These are phyloP conservation scores for Hiodon tergisus DNA, from an alignment of 2,113 vertebrate genomes.

Conservation along the genomic window DNA sequence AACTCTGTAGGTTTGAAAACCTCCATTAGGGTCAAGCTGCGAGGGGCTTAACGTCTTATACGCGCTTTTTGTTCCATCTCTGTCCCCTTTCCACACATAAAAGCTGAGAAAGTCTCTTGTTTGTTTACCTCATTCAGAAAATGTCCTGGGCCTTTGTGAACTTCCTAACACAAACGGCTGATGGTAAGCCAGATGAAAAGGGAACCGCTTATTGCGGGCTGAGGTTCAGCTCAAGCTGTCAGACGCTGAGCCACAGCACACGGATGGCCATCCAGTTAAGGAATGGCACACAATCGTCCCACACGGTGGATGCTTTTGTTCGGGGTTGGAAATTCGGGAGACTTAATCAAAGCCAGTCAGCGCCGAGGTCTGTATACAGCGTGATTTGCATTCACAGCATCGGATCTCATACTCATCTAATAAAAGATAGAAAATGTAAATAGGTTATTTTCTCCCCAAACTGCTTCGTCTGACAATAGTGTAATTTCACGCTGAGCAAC, in stretches of 20 bases:
- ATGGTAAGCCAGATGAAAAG: background rate
- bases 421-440: constrained; percentile 39
- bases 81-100: constrained; percentile 53
- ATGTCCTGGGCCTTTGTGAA: constrained; percentile 10
- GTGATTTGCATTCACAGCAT: constrained; percentile 37
- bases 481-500: constrained; percentile 50
- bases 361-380: constrained; percentile 23
- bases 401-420: constrained; percentile 29
- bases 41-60: constrained; percentile 44
- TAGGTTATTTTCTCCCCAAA: constrained; percentile 35
- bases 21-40: constrained; percentile 59
- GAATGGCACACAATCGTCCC: background rate
- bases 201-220: constrained; percentile 8
- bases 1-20: constrained; percentile 43
- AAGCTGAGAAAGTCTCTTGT: constrained; percentile 38
- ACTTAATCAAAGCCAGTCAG: constrained; percentile 1
- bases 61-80: constrained; percentile 47
- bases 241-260: background rate
- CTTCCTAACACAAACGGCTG: constrained; percentile 19
- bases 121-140: constrained; percentile 28
- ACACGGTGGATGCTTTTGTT: background rate
- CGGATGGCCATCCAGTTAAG: background rate
- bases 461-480: constrained; percentile 42
- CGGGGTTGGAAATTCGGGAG: constrained; percentile 2
- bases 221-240: constrained; percentile 19